phyloP scores from a whole-genome alignment of 2,888 invertebrate species.

The Heliconius ethilla region DNA sequence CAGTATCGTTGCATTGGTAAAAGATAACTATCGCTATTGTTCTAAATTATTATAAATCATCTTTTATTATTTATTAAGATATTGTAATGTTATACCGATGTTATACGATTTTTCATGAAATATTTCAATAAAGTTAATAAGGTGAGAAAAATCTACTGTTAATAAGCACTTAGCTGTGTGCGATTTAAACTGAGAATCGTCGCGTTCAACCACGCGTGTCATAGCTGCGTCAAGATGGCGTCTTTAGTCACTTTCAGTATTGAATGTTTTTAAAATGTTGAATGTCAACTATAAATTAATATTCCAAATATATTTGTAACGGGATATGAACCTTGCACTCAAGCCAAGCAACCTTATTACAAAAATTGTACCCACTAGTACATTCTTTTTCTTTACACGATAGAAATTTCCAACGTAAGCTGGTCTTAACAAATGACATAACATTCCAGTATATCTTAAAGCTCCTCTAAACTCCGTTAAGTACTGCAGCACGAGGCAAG shows the following conservation, averaged over 20 bases:
- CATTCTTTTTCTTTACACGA: background rate
- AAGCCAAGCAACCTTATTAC: too few species aligned
- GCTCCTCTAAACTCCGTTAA: slow-evolving; percentile 29
- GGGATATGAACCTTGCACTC: too few species aligned
- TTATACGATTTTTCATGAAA: background rate
- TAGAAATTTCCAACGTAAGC: background rate
- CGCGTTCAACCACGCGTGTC: background rate
- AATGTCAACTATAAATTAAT: too few species aligned
- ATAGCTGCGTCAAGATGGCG: background rate
- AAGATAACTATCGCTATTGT: slow-evolving; percentile 39
- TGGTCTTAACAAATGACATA: slow-evolving; percentile 22
- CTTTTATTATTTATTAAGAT: slow-evolving; percentile 31
- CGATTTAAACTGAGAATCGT: background rate
- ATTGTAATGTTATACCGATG: slow-evolving; percentile 11
- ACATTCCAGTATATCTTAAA: slow-evolving; percentile 1
- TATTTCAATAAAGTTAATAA: background rate
- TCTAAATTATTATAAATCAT: slow-evolving; percentile 35
- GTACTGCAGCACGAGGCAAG: slow-evolving; percentile 32
- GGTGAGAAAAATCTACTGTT: background rate
- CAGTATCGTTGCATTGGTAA: background rate
- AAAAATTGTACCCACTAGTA: too few species aligned
- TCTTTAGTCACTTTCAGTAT: background rate
- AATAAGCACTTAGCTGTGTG: background rate
- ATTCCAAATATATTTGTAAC: too few species aligned
- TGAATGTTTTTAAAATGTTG: background rate